Percentiles rank a stretch among this genome's conserved stretches.
phyloP scores from a whole-genome alignment of 2,797 vertebrate genomes.

The Loriculus beryllinus region DNA sequence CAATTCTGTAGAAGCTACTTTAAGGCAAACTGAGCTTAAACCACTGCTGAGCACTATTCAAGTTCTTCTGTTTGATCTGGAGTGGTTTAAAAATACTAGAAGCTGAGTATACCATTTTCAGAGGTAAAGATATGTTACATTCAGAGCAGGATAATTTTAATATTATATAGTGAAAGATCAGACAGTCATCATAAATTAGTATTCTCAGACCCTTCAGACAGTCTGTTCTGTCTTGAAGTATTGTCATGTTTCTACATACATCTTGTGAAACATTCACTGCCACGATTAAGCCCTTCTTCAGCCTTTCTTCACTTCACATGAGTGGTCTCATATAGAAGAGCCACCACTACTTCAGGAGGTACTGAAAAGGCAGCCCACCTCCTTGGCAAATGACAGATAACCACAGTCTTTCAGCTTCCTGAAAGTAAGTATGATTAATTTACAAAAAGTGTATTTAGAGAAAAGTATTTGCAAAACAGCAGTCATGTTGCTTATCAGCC shows the following conservation, averaged over 20 bases:
- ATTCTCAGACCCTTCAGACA: background rate
- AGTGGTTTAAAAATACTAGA: background rate
- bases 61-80: background rate
- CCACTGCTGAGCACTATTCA: background rate
- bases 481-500: background rate
- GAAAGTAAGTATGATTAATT: background rate
- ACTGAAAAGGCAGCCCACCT: background rate
- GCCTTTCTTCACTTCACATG: background rate
- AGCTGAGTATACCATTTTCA: background rate
- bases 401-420: background rate
- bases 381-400: background rate
- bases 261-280: background rate
- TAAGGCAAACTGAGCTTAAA: background rate
- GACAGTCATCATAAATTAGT: background rate
- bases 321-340: background rate
- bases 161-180: background rate
- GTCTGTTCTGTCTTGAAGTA: background rate
- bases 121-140: background rate
- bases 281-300: background rate
- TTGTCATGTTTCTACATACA: background rate
- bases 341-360: background rate
- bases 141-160: background rate
- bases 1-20: background rate
- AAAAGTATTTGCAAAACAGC: background rate
- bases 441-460: background rate